Evolutionary conservation across 2,888 invertebrate species (phyloP).

Genomic region (Acrobeloides nanus): DNA sequence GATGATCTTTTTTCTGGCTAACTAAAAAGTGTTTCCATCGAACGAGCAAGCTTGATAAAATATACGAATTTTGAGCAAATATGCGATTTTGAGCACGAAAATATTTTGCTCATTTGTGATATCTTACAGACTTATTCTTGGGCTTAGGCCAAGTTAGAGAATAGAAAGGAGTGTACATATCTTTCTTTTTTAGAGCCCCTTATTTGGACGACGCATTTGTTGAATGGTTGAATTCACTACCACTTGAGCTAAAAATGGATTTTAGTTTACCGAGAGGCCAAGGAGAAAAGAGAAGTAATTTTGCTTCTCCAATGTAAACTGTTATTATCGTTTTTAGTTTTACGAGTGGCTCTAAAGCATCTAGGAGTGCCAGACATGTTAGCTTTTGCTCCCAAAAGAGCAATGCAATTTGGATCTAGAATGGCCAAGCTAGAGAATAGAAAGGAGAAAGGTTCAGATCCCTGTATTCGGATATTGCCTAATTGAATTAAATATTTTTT

Average conservation of each 20-base stretch:
- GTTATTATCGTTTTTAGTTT: too few relatives aligned
- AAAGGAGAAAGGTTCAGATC: constrained; percentile 20
- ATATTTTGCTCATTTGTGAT: too few relatives aligned
- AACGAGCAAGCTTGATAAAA: too few relatives aligned
- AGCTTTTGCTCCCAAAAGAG: constrained; percentile 74
- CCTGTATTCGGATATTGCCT: constrained; percentile 14
- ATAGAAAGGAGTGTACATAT: constrained; percentile 38
- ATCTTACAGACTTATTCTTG: too few relatives aligned
- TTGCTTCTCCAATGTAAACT: too few relatives aligned
- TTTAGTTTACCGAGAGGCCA: constrained; percentile 58
- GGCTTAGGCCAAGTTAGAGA: constrained; percentile 77
- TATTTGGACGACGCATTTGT: constrained; percentile 63
- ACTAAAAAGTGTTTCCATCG: too few relatives aligned
- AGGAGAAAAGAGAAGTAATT: constrained; percentile 71
- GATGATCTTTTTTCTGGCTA: too few relatives aligned
- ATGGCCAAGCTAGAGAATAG: constrained; percentile 68
- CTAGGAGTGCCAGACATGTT: constrained; percentile 24
- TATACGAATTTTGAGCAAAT: too few relatives aligned
- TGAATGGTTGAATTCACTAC: constrained; percentile 57
- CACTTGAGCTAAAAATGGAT: constrained; percentile 58
- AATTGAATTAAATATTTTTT: too few relatives aligned
- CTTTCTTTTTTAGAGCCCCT: constrained; percentile 64
- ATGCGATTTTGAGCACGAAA: too few relatives aligned
- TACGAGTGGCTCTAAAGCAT: constrained; percentile 61
- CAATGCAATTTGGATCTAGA: constrained; percentile 91